phyloP scores from a whole-genome alignment of 2,113 vertebrate species.

The Ammodramus savannarum region DNA sequence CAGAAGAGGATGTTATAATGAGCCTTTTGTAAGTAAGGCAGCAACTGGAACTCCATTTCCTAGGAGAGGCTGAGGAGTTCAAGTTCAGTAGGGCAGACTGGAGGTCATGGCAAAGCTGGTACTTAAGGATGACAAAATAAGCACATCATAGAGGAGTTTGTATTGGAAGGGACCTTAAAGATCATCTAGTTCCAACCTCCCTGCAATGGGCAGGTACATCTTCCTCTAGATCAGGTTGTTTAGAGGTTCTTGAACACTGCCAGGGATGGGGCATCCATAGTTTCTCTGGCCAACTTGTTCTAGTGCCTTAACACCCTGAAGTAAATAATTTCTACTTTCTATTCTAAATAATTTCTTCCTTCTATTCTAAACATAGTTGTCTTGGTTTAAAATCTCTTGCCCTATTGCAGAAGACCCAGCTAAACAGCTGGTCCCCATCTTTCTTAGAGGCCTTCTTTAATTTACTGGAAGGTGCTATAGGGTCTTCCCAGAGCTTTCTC shows the following conservation, averaged over 20 bases:
- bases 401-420: neutral
- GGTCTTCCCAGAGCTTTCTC: neutral
- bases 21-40: neutral
- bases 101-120: neutral
- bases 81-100: neutral
- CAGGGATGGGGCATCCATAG: too few species aligned
- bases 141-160: neutral
- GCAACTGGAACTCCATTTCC: neutral
- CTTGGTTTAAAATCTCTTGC: neutral
- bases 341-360: neutral
- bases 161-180: neutral
- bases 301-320: neutral
- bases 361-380: neutral
- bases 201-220: too few species aligned
- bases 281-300: neutral
- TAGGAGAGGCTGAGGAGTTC: neutral
- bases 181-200: neutral
- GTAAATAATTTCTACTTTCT: neutral
- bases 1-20: neutral
- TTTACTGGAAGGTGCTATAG: neutral
- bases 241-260: neutral
- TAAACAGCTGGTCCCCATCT: neutral
- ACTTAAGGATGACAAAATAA: neutral
- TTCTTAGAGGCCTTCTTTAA: neutral
- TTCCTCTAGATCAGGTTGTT: neutral